Evolutionary conservation across 1,140 invertebrate genomes (phyloP).

Genomic region (Asobara japonica): DNA sequence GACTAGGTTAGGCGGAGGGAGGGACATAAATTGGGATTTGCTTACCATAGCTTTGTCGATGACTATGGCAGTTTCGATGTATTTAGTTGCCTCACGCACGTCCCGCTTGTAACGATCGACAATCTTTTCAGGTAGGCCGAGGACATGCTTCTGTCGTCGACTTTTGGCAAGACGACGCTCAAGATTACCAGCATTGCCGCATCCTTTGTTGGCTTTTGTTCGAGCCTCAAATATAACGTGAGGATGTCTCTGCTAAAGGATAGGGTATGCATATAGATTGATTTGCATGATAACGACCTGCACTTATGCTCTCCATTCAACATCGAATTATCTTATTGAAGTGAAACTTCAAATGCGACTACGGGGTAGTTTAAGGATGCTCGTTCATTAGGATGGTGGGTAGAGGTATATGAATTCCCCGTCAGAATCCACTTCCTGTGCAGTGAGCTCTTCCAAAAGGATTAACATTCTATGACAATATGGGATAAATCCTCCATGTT

Average conservation of each 20-base stretch:
- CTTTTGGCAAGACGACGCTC: slow-evolving; percentile 75
- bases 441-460: too few species aligned
- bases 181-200: slow-evolving; percentile 82
- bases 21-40: not conserved
- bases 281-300: slow-evolving; percentile 28
- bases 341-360: not conserved
- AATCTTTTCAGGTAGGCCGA: slow-evolving; percentile 65
- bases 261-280: slow-evolving; percentile 66
- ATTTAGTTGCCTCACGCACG: slow-evolving; percentile 88
- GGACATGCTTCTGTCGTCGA: slow-evolving; percentile 74
- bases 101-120: slow-evolving; percentile 74
- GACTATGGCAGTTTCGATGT: slow-evolving; percentile 91
- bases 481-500: too few species aligned
- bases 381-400: too few species aligned
- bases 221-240: slow-evolving; percentile 95
- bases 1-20: too few species aligned
- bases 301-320: not conserved
- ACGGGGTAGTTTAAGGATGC: not conserved
- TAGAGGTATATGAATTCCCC: too few species aligned
- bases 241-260: slow-evolving; percentile 92
- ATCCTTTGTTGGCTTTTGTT: slow-evolving; percentile 86
- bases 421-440: too few species aligned
- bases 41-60: slow-evolving; percentile 91
- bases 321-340: slow-evolving; percentile 8
- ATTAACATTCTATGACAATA: too few species aligned